Base-by-base conservation (phyloP, 2,113 vertebrate genomes). In the Semnornis frantzii region DNA sequence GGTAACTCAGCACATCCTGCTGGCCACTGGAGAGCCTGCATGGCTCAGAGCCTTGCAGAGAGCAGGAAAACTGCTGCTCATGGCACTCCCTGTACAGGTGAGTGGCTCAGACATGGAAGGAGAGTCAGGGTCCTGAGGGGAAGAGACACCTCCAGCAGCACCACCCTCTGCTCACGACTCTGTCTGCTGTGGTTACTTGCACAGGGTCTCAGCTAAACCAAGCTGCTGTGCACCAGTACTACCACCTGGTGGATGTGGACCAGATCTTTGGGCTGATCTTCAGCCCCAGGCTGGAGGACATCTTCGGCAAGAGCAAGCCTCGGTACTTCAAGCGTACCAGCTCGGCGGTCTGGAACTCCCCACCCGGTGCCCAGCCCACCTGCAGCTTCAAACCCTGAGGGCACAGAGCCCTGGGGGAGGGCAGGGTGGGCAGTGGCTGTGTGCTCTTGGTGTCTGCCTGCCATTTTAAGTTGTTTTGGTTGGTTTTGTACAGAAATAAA, bases 281-380 rank as follows among this genome's bases (percentile, higher is more conserved):
- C 16, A 97, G 97, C 2, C 98, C 98, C 4, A 98, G 87, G 64
- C 97, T 99, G 86, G 98, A 99, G 92, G 91, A 98, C 44, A 99
- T 99, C 62, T 99, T 99, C 92, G 98, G 98, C 93, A 99, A 99
- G 96, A 99, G 92, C 96, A 99, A 99, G 63, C 98, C 99, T 3
- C 98, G 99, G 6, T 99, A 99, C 95, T 98, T 99, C 81, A 99
- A 99, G 92, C 98, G 99, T 52, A 99, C 99, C 3, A 99, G 99
- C 96, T 99, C 99, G 0, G 99, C 99, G 0, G 98, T 99, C 12
- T 99, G 99, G 99, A 97, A 98, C 85, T 99, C 99, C 0, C 98
- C 99, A 0, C 99, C 91, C 19, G 90, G 91, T 33, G 18, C 83
- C 74, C 39, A 94, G 68, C 77, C 94, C 31, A 62, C 95, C 27